Base-by-base conservation (phyloP, 2,888 invertebrate species). In the Alviniconcha strummeri region DNA sequence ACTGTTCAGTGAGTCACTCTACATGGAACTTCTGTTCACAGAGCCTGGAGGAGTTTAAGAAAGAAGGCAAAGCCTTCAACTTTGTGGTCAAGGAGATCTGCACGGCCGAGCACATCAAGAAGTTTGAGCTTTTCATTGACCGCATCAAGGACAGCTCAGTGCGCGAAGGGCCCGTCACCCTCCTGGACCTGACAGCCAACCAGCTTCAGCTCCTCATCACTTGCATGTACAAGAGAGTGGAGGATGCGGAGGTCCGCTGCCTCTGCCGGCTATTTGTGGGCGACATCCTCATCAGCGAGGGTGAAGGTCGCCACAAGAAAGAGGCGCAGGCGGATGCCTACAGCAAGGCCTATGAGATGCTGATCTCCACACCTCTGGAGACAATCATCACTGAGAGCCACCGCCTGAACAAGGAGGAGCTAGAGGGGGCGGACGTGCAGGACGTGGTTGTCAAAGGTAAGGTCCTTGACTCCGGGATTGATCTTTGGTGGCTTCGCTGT, bases 241-340 rank as follows among this genome's bases (percentile, higher is more conserved):
- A 81, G 17, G 78, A 82, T 17, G 77, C 71, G 6, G 67, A 79
- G 15, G 13, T 72, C 15, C 89, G 88, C 86, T 88, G 89, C 54
- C 83, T 90, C 9, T 90, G 90, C 85, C 89, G 89, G 64, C 82
- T 90, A n/a, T 90, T 89, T 78, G 74, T 91, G 52, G 89, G 90
- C 55, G 88, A 89, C 71, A 82, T 90, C 19, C 86, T 89, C 56
- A 88, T 81, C 60, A 75, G 75, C n/a, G 77, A 71, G 19, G 88
- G 88, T 19, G 88, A 89, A 80, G 87, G 84, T 6, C 78, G 78
- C 0, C 72, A 72, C 17, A 71, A 60, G 19, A 88, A 87, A 72
- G 88, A 87, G 64, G 85, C 88, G 9, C 89, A 89, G 83, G 83
- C 84, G 15, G 88, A 88, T 54, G 87, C 86, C 11, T 89, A 89